Evolutionary conservation across 1,140 invertebrate species (phyloP).

Genomic region (Riptortus pedestris): DNA sequence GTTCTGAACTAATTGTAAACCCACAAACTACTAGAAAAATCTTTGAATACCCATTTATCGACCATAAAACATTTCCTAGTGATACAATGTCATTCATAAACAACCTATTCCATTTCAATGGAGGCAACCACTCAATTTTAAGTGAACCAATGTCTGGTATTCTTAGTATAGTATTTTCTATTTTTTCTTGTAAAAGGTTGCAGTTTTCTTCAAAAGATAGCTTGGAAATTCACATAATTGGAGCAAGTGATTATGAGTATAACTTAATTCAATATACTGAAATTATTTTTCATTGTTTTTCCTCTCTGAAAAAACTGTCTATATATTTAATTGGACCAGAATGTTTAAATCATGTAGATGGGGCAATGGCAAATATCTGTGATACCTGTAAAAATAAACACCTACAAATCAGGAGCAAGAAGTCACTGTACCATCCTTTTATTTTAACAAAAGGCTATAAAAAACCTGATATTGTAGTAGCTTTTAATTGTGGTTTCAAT

Average conservation of each 20-base stretch:
- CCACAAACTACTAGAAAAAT: background rate
- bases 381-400: background rate
- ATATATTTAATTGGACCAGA: background rate
- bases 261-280: background rate
- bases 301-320: background rate
- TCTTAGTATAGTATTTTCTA: background rate
- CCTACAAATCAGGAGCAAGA: background rate
- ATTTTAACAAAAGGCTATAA: background rate
- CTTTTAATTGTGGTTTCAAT: conserved; percentile 15
- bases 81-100: background rate
- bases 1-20: background rate
- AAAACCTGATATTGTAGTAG: conserved; percentile 2
- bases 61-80: background rate
- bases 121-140: background rate
- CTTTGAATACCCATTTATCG: background rate
- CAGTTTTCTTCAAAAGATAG: background rate
- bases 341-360: background rate
- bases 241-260: background rate
- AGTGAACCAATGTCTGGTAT: background rate
- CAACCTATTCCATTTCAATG: background rate
- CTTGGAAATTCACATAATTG: background rate
- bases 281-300: background rate
- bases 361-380: background rate
- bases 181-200: background rate
- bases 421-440: background rate